Percentiles rank a stretch among this genome's conserved stretches.
phyloP scores from a whole-genome alignment of 2,888 invertebrate genomes.

The Oeneis ivallda region DNA sequence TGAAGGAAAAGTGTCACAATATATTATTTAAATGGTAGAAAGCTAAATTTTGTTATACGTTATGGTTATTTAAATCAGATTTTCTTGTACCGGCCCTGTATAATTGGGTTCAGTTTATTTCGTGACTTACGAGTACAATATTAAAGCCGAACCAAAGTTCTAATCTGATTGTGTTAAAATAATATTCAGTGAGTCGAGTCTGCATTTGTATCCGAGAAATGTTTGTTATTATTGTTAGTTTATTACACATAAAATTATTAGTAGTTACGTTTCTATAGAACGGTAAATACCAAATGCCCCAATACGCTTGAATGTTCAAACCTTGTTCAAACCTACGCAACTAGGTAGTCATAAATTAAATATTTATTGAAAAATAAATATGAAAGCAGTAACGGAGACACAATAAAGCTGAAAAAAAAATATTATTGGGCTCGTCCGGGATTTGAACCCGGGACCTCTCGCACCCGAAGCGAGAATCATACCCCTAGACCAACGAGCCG shows the following conservation, averaged over 20 bases:
- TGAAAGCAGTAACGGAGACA: not conserved
- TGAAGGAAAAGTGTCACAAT: no score
- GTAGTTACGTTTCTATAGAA: not conserved
- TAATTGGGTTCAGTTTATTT: no score
- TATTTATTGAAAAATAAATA: not conserved
- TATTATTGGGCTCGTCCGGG: conserved; percentile 77
- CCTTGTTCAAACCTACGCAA: not conserved
- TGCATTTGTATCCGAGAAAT: not conserved
- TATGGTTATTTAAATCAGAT: no score
- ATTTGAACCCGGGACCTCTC: conserved; percentile 83
- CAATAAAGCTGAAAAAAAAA: not conserved
- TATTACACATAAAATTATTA: not conserved
- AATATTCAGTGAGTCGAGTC: not conserved
- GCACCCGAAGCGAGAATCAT: conserved; percentile 83
- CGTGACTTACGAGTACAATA: no score
- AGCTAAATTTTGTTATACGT: no score
- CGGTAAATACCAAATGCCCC: not conserved
- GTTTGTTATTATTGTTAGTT: not conserved
- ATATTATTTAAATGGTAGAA: no score
- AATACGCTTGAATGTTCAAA: not conserved
- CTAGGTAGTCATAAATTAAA: not conserved
- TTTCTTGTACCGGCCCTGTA: no score
- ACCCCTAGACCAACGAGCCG: conserved; percentile 83
- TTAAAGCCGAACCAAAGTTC: no score
- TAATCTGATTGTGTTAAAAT: no score